Conservation (phyloP, 2,113 vertebrate genomes). For the Gulo gulo region DNA sequence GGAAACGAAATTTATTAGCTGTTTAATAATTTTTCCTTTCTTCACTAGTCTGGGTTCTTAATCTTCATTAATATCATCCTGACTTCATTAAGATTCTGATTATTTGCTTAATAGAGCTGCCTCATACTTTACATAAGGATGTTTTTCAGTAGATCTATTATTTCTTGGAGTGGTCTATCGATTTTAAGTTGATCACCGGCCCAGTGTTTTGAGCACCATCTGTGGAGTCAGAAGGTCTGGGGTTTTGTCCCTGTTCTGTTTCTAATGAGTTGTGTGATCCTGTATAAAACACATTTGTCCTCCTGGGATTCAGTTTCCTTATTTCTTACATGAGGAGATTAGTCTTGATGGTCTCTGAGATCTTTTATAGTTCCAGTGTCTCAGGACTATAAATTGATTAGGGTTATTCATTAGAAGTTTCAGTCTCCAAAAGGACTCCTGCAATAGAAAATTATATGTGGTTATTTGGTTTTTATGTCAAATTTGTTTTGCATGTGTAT, state of each 20-base stretch:
- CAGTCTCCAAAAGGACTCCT: slow-evolving; percentile 1
- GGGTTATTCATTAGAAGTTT: slow-evolving; percentile 10
- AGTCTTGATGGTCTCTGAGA: background rate
- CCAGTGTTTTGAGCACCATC: background rate
- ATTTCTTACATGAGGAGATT: background rate
- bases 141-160: background rate
- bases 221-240: slow-evolving; percentile 21
- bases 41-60: slow-evolving; percentile 35
- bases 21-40: background rate
- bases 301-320: background rate
- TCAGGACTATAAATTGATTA: slow-evolving; percentile 33
- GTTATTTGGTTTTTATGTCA: background rate
- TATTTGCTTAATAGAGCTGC: slow-evolving; percentile 24
- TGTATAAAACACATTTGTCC: background rate
- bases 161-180: background rate
- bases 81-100: slow-evolving; percentile 50
- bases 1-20: background rate
- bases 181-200: background rate
- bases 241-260: background rate
- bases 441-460: background rate
- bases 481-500: background rate
- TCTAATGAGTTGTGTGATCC: background rate
- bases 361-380: background rate
- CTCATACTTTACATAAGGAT: background rate
- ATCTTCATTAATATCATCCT: slow-evolving; percentile 46